phyloP scores from a whole-genome alignment of 2,888 invertebrate species.

The Spodoptera littoralis region DNA sequence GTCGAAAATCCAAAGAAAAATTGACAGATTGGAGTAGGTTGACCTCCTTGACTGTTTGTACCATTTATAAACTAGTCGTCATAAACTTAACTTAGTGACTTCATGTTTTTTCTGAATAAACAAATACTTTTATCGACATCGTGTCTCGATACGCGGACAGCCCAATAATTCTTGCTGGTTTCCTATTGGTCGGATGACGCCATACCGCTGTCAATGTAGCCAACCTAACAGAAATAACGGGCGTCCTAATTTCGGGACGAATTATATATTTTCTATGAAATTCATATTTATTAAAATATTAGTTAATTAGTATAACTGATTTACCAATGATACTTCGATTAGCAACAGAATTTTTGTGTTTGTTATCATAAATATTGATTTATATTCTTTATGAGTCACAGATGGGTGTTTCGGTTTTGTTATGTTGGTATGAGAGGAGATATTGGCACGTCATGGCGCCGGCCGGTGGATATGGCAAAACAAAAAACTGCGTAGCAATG shows the following conservation, averaged over 20 bases:
- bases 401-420: slow-evolving; percentile 62
- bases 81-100: too few species aligned
- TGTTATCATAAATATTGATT: not conserved
- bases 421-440: slow-evolving; percentile 62
- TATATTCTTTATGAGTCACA: slow-evolving; percentile 56
- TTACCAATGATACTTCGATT: slow-evolving; percentile 16
- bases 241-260: slow-evolving; percentile 55
- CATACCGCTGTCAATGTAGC: slow-evolving; percentile 63
- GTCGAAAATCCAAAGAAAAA: too few species aligned
- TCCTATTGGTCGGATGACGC: slow-evolving; percentile 73
- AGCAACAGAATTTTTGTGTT: slow-evolving; percentile 1
- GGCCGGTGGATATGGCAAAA: slow-evolving; percentile 54
- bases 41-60: too few species aligned
- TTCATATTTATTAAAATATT: not conserved
- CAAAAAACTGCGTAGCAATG: slow-evolving; percentile 17
- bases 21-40: too few species aligned
- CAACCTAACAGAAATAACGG: slow-evolving; percentile 65
- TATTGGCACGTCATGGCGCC: slow-evolving; percentile 43
- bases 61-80: too few species aligned
- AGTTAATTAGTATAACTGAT: slow-evolving; percentile 13
- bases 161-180: slow-evolving; percentile 51
- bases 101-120: too few species aligned
- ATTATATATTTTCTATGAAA: slow-evolving; percentile 17
- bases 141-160: slow-evolving; percentile 59
- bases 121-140: slow-evolving; percentile 48